Evolutionary conservation across 2,888 invertebrate genomes (phyloP), one percentile per base, ranked within the genome.

Genomic region (Patella depressa): DNA sequence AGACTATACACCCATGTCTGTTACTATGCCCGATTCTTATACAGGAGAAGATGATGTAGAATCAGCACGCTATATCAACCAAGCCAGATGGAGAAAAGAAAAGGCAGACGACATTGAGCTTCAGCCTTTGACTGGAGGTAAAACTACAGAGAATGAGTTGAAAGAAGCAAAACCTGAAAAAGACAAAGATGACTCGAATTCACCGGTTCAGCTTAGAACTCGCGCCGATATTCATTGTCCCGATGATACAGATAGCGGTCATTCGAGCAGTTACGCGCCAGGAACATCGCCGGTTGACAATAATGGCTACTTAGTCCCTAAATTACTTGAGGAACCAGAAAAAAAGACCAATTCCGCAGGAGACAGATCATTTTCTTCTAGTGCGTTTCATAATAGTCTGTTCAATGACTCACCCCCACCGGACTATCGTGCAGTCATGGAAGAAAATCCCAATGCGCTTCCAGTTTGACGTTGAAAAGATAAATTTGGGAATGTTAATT

Each of bases 221-320:
- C 81, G 81, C 55, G 88, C 85, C 0, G 88, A 89, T 59, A 85
- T 88, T 53, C 88, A 88, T 75, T 79, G 86, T 19, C 84, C 85
- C 29, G 86, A 89, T 12, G 85, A 87, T 75, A 88, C 84, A 45
- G 88, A 88, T 83, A 88, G 88, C 80, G 88, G 89, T 78, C 87
- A 87, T 77, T 87, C 88, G 78, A 87, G 87, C 81, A 88, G 87
- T 74, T 88, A 85, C 76, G 87, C 86, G n/a, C 87, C 88, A 0
- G 87, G 87, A 11, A 86, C 86, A 70, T 87, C 87, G 0, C 86
- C 88, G 0, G 84, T 82, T 9, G 87, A 87, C 73, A 85, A 86
- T 79, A 86, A 88, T 59, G 89, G 88, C 9, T 89, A 88, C 80
- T 82, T 89, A 53, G 82, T 87, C 71, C 88, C 88, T 54, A 87